Evolutionary conservation across 2,888 invertebrate species (phyloP).

Genomic region (Coremacera marginata): DNA sequence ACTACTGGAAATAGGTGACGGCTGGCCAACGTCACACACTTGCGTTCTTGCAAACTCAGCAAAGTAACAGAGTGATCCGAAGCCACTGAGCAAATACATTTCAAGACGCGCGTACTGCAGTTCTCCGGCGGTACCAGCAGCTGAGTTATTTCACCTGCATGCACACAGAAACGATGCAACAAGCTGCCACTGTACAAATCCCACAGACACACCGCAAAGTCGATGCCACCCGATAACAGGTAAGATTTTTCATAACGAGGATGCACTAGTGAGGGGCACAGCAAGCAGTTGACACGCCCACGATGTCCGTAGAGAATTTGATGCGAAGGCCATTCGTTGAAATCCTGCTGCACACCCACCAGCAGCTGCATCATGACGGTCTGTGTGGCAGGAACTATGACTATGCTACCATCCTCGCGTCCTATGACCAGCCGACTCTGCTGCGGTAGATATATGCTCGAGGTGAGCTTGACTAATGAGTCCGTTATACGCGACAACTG

Average conservation of each 20-base stretch:
- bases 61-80: conserved; percentile 98
- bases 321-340: conserved; percentile 88
- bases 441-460: conserved; percentile 93
- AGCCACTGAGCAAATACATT: conserved; percentile 96
- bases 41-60: conserved; percentile 87
- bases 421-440: conserved; percentile 96
- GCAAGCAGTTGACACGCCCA: conserved; percentile 92
- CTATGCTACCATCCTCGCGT: conserved; percentile 94
- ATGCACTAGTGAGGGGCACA: conserved; percentile 94
- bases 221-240: conserved; percentile 96
- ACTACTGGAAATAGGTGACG: conserved; percentile 94
- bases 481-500: conserved; percentile 84
- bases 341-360: conserved; percentile 83
- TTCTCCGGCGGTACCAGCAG: conserved; percentile 94
- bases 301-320: conserved; percentile 90
- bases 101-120: conserved; percentile 89
- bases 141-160: conserved; percentile 97
- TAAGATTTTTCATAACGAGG: conserved; percentile 87
- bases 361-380: conserved; percentile 93
- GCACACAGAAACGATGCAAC: conserved; percentile 95
- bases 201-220: conserved; percentile 96
- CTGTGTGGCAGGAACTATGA: conserved; percentile 95
- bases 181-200: conserved; percentile 90
- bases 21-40: conserved; percentile 92
- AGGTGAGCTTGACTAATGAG: conserved; percentile 84